These are phyloP conservation scores for Pygocentrus nattereri DNA, from an alignment of 2,797 vertebrate species.

Conservation along the genomic window DNA sequence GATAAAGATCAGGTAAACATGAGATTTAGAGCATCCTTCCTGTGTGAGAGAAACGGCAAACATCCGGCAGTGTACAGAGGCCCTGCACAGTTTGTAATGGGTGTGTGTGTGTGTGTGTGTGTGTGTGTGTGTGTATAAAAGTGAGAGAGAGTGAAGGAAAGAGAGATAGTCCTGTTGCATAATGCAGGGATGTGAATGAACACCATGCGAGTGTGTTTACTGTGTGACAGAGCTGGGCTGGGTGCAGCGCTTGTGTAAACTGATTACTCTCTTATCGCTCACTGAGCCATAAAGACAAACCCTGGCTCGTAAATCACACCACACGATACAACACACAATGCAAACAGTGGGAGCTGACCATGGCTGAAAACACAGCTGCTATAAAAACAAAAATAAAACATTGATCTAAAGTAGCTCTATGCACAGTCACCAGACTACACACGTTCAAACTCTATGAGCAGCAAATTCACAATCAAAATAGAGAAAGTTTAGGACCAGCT, in stretches of 20 bases:
- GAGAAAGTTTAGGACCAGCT: background rate
- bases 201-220: conserved; percentile 37
- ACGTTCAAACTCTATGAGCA: background rate
- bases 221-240: conserved; percentile 39
- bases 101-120: conserved; percentile 32
- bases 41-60: conserved; percentile 45
- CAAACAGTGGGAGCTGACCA: conserved; percentile 12
- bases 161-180: conserved; percentile 32
- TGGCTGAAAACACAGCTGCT: conserved; percentile 45
- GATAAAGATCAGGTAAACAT: conserved; percentile 34
- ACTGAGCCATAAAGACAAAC: conserved; percentile 55
- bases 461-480: too few relatives aligned
- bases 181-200: conserved; percentile 43
- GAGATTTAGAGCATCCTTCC: conserved; percentile 31
- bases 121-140: conserved; percentile 33
- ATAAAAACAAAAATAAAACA: background rate
- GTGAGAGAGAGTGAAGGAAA: background rate
- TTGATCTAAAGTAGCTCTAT: background rate
- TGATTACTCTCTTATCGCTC: conserved; percentile 58
- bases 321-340: conserved; percentile 14
- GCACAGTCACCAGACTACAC: background rate
- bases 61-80: conserved; percentile 36
- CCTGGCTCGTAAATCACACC: conserved; percentile 54
- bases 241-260: conserved; percentile 56
- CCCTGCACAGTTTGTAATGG: conserved; percentile 16